phyloP scores from a whole-genome alignment of 1,140 invertebrate species.

The Nephila pilipes region DNA sequence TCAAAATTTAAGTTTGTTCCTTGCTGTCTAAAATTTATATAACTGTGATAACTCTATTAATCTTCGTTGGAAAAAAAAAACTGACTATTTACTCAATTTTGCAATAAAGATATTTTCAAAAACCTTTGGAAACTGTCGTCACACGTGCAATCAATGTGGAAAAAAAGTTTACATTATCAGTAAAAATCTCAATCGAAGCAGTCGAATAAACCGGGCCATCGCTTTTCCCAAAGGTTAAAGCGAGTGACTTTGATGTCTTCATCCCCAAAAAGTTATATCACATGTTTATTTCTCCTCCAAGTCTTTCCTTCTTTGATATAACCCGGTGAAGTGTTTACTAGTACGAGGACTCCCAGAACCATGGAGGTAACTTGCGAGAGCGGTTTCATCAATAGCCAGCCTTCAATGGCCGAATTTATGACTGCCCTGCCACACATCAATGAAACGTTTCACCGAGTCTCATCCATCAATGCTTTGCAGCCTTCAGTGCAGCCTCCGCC shows the following conservation, averaged over 20 bases:
- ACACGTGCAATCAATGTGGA: not conserved
- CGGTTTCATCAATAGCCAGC: conserved; percentile 95
- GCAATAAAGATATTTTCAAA: not conserved
- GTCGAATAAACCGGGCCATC: not conserved
- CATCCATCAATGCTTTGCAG: conserved; percentile 80
- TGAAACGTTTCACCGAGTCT: conserved; percentile 78
- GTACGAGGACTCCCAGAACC: not conserved
- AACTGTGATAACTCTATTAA: not conserved
- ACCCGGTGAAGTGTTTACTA: conserved; percentile 19
- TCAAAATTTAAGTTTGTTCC: conserved; percentile 44
- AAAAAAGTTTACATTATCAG: not conserved
- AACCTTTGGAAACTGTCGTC: not conserved
- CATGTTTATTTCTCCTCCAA: not conserved
- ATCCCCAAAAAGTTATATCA: not conserved
- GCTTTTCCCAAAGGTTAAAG: not conserved
- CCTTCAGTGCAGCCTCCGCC: conserved; percentile 67
- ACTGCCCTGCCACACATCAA: conserved; percentile 83
- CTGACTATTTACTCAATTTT: not conserved
- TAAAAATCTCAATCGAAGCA: not conserved
- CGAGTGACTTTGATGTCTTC: not conserved
- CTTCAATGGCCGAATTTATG: conserved; percentile 96
- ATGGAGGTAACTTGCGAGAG: conserved; percentile 85
- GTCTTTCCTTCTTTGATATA: not conserved
- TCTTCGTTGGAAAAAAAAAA: not conserved
- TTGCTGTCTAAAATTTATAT: not conserved